Percentiles rank a stretch among this genome's conserved stretches.
Conservation (phyloP, 2,113 vertebrate genomes). For the Oreochromis tanganicae region DNA sequence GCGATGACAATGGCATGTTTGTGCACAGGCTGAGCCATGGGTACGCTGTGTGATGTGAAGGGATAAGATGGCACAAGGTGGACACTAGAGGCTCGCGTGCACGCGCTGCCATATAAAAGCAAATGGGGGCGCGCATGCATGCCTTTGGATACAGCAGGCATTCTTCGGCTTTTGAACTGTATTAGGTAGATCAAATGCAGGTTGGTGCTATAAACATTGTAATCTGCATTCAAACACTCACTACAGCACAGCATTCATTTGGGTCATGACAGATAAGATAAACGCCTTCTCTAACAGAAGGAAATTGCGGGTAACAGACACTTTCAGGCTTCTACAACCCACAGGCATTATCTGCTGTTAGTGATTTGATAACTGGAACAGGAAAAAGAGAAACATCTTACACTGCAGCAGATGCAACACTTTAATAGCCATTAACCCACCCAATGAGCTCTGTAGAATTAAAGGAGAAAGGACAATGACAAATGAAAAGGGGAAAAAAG, state of each 20-base stretch:
- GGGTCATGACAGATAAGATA: conserved; percentile 20
- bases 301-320: conserved; percentile 25
- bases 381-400: not conserved
- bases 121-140: not conserved
- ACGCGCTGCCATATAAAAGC: not conserved
- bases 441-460: not conserved
- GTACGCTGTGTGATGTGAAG: conserved; percentile 41
- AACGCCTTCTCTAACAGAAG: not conserved
- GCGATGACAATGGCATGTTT: conserved; percentile 69
- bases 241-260: not conserved
- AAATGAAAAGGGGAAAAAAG: not conserved
- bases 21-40: conserved; percentile 46
- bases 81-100: not conserved
- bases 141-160: not conserved
- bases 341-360: conserved; percentile 8
- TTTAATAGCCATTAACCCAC: not conserved
- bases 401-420: not conserved
- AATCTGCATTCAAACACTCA: not conserved
- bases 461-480: not conserved
- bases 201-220: not conserved
- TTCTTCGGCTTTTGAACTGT: not conserved
- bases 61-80: conserved; percentile 57
- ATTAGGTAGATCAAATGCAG: not conserved
- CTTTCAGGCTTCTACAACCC: conserved; percentile 15
- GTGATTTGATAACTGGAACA: conserved; percentile 16